Evolutionary conservation across 2,888 invertebrate species (phyloP), one percentile per base, ranked within the genome.

Genomic region (Drosophila kambysellisi): DNA sequence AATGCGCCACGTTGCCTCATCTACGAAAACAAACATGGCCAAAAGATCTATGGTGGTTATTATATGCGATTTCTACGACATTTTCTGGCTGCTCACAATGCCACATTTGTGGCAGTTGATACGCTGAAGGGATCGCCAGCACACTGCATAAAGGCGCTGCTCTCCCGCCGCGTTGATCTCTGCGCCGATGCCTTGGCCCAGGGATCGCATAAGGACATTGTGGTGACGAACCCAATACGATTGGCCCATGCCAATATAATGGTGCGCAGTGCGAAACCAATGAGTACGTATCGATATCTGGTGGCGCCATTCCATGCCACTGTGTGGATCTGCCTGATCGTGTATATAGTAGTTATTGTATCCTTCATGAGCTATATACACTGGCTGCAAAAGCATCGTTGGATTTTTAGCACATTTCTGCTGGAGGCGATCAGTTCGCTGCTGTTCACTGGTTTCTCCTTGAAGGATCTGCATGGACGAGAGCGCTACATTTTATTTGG

Each of bases 341-440:
- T 62, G 0, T 85, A 85, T 20, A 64, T 89, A 4, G 15, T 30
- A 0, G n/a, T 86, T 11, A 74, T 85, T 1, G 84, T 90, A 0
- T 58, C 54, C 30, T 71, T 90, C 15, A 74, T 85, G 58, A 89
- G 90, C 50, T 50, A 32, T 15, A 86, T 85, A 4, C 72, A 89
- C 25, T 86, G 83, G 83, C 65, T 75, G 15, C 74, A 57, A 20
- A n/a, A 63, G 20, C 56, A 56, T 4, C 73, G 71, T 2, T 85
- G 84, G 84, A 73, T 86, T n/a, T 77, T 77, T 3, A 85, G 84
- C 54, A 81, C 71, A n/a, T 83, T 90, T 11, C 81, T 85, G 0
- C 63, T 85, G 30, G 89, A 85, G 50, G 67, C 84, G 3, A 75
- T 85, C 35, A 73, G 82, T 0, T 90, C 91, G 0, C 52, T 85